Conservation (phyloP, 2,113 vertebrate species). For the Syngnathus scovelli region DNA sequence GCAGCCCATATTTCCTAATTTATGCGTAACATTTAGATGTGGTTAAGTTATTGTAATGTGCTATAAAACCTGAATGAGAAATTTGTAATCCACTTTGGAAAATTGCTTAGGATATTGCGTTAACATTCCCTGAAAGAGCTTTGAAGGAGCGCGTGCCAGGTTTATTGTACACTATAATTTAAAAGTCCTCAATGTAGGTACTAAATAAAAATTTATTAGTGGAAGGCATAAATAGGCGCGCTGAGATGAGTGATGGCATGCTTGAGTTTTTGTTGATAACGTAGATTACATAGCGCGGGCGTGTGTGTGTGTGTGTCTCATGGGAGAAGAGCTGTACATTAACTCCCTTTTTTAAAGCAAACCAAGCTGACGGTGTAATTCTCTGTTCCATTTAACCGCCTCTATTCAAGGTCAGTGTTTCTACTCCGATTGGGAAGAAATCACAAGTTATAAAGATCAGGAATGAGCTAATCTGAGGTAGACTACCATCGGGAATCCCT, state of each 20-base stretch:
- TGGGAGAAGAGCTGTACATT: constrained; percentile 24
- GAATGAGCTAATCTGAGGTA: constrained; percentile 14
- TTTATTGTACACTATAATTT: constrained; percentile 82
- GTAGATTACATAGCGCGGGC: constrained; percentile 17
- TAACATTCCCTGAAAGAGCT: constrained; percentile 74
- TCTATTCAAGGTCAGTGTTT: constrained; percentile 84
- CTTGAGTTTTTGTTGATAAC: constrained; percentile 50
- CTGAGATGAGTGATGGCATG: constrained; percentile 60
- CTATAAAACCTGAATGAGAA: constrained; percentile 77
- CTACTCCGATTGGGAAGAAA: constrained; percentile 82
- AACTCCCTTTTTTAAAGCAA: constrained; percentile 79
- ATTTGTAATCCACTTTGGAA: constrained; percentile 81
- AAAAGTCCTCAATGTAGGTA: constrained; percentile 87
- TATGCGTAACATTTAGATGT: constrained; percentile 77
- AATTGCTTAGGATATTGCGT: constrained; percentile 76
- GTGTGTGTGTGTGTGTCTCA: constrained; percentile 1
- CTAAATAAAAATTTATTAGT: constrained; percentile 77
- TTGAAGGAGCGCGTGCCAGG: constrained; percentile 70
- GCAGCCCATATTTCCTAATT: constrained; percentile 71
- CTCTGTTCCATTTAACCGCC: constrained; percentile 79
- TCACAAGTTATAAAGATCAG: constrained; percentile 71
- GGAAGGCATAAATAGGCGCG: constrained; percentile 66
- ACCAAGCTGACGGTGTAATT: constrained; percentile 83
- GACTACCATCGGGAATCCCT: constrained; percentile 3
- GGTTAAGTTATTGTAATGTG: constrained; percentile 80